Conservation (phyloP, 2,113 vertebrate genomes). For the Microcebus murinus region DNA sequence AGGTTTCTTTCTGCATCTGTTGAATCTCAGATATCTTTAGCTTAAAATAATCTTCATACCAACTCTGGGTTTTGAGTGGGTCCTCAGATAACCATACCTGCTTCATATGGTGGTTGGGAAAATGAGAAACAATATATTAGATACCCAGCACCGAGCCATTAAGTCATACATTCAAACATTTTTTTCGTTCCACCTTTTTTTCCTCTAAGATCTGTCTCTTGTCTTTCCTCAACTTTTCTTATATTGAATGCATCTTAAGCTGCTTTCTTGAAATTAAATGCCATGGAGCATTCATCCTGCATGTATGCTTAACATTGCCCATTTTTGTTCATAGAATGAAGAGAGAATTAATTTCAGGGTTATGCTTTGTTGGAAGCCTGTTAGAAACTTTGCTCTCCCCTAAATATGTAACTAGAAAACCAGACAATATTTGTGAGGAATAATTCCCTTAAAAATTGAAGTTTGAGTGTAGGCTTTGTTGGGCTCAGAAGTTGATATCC, state of each 20-base stretch:
- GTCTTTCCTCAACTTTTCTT: not conserved
- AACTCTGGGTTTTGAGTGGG: not conserved
- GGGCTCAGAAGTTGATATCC: not conserved
- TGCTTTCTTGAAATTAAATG: not conserved
- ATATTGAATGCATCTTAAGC: not conserved
- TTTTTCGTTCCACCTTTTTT: not conserved
- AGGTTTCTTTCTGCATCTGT: not conserved
- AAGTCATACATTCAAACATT: not conserved
- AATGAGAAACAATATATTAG: not conserved
- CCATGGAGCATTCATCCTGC: not conserved
- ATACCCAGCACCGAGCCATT: not conserved
- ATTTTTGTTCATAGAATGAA: not conserved
- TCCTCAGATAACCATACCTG: not conserved
- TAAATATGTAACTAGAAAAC: not conserved
- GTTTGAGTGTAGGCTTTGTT: not conserved
- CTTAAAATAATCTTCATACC: not conserved
- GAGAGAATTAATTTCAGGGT: not conserved
- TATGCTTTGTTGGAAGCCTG: not conserved
- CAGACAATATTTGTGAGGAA: not conserved
- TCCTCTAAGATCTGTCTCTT: not conserved
- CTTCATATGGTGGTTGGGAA: not conserved
- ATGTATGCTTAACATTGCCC: not conserved
- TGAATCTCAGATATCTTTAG: not conserved
- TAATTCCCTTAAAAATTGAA: not conserved
- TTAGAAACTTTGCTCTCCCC: not conserved